Conservation (phyloP, 2,113 vertebrate species). For the Diphyllodes magnificus region DNA sequence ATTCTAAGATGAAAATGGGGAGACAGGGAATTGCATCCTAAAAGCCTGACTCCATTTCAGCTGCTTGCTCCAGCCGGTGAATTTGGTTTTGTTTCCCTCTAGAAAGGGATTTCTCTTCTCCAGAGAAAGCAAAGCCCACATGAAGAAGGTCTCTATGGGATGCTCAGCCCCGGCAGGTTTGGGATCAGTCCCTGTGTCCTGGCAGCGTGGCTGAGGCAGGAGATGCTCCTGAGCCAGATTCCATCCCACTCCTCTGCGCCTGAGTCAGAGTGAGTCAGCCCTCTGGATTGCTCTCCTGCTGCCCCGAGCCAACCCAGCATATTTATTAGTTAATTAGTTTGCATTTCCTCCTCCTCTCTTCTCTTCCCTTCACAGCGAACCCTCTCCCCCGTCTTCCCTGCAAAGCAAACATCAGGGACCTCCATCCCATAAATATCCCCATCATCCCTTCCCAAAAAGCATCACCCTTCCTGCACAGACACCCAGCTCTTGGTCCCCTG, state of each 20-base stretch:
- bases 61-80: fast-evolving
- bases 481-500: neutral
- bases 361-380: neutral
- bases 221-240: neutral
- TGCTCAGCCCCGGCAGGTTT: fast-evolving
- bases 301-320: constrained; percentile 11
- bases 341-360: constrained; percentile 29
- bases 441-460: neutral
- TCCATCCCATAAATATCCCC: neutral
- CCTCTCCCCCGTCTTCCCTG: neutral
- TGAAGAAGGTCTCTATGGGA: fast-evolving
- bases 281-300: constrained; percentile 30
- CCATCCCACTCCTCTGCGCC: neutral
- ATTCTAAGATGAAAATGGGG: neutral
- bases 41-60: neutral
- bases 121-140: neutral
- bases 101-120: neutral
- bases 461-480: neutral
- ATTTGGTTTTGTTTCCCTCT: neutral
- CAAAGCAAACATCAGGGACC: neutral
- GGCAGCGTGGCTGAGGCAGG: neutral
- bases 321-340: constrained; percentile 47
- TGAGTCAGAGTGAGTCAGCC: constrained; percentile 45
- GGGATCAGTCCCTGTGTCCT: neutral
- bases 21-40: neutral